These are phyloP conservation scores for Solea solea DNA, from an alignment of 2,113 vertebrate genomes.

Conservation along the genomic window DNA sequence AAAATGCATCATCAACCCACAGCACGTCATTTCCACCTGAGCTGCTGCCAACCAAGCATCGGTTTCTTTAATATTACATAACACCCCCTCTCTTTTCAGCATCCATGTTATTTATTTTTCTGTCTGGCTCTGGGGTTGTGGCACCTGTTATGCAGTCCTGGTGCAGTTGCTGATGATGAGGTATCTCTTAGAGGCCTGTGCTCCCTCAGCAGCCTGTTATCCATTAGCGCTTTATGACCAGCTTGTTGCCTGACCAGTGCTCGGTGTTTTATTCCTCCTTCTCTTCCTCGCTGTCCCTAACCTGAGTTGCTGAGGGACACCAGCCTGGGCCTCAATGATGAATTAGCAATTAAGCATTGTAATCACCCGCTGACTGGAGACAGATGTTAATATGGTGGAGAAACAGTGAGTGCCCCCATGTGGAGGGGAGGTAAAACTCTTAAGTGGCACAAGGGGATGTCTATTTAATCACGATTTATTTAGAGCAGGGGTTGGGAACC, in stretches of 20 bases:
- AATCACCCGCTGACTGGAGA: constrained; percentile 43
- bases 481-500: not conserved
- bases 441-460: not conserved
- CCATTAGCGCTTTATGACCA: constrained; percentile 67
- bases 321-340: constrained; percentile 29
- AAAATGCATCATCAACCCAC: constrained; percentile 25
- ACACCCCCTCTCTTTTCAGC: constrained; percentile 8
- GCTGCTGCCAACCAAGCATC: constrained; percentile 12
- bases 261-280: constrained; percentile 71
- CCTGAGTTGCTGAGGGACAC: constrained; percentile 28
- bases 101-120: constrained; percentile 43
- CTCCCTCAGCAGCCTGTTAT: constrained; percentile 49
- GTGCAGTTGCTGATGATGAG: constrained; percentile 46
- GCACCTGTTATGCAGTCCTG: constrained; percentile 49
- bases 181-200: constrained; percentile 38
- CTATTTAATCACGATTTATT: not conserved
- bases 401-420: constrained; percentile 24
- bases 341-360: constrained; percentile 56
- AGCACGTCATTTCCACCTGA: constrained; percentile 21
- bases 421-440: constrained; percentile 19
- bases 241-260: constrained; percentile 53
- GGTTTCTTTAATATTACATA: constrained; percentile 40
- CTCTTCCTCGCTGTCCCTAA: constrained; percentile 35
- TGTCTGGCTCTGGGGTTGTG: constrained; percentile 22
- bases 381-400: constrained; percentile 36